Evolutionary conservation across 1,140 invertebrate species (phyloP).

Genomic region (Papilio aristodemus): DNA sequence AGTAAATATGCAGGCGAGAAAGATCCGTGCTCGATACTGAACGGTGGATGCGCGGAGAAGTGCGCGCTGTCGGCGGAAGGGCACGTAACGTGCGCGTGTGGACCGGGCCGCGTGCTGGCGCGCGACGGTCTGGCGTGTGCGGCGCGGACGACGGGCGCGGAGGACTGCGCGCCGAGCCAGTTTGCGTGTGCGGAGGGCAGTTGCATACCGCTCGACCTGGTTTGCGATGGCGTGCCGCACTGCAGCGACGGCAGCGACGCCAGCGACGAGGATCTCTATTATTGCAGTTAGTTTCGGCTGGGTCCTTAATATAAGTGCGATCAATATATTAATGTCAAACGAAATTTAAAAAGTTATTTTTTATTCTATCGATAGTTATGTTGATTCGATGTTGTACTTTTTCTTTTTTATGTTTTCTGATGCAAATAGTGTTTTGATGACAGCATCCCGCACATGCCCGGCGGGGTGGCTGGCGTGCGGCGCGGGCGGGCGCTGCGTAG

Average conservation of each 20-base stretch:
- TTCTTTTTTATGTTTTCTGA: not conserved
- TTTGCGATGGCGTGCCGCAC: conserved; percentile 88
- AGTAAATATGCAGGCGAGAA: conserved; percentile 76
- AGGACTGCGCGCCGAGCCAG: conserved; percentile 41
- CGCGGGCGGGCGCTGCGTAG: conserved; percentile 83
- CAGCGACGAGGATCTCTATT: conserved; percentile 88
- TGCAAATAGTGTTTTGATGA: conserved; percentile 7
- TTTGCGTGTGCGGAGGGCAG: conserved; percentile 79
- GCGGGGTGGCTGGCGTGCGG: conserved; percentile 82
- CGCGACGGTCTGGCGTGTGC: conserved; percentile 53
- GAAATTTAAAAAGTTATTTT: too few species aligned
- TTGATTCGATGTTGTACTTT: not conserved
- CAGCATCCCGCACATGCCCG: conserved; percentile 80
- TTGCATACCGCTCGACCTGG: conserved; percentile 88
- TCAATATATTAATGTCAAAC: too few species aligned
- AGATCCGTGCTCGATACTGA: conserved; percentile 86
- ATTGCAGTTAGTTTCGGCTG: conserved; percentile 80
- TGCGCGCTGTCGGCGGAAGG: conserved; percentile 83
- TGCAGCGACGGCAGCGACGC: conserved; percentile 87
- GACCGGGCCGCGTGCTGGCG: conserved; percentile 49
- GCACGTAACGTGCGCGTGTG: conserved; percentile 83
- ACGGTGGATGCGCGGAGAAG: conserved; percentile 88
- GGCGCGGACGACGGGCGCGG: conserved; percentile 17
- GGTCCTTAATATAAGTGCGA: too few species aligned
- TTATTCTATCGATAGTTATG: too few species aligned